A percentile compares a stretch with the other conserved stretches of the same genome.
Conservation (phyloP, 2,797 vertebrate species). For the Orestias chungarensis region DNA sequence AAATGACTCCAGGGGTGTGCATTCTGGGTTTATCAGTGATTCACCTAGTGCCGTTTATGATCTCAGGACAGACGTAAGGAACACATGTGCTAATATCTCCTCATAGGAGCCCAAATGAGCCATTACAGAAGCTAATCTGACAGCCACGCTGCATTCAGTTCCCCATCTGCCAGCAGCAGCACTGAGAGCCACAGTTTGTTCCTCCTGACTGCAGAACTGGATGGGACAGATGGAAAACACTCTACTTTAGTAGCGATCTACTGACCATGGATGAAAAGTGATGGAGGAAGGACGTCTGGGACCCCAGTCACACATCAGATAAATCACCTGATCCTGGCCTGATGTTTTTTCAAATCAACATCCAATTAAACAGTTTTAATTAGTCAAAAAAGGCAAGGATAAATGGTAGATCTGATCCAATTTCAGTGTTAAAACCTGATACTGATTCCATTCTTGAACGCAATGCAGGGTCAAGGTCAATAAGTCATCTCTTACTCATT, state of each 20-base stretch:
- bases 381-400: conserved; percentile 11
- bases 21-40: conserved; percentile 67
- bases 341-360: conserved; percentile 40
- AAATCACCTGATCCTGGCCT: conserved; percentile 33
- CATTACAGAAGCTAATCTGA: conserved; percentile 81
- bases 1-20: conserved; percentile 63
- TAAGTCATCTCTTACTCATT: background rate
- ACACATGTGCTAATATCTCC: conserved; percentile 83
- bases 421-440: background rate
- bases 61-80: conserved; percentile 78
- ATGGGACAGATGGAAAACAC: conserved; percentile 78
- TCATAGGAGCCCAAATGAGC: conserved; percentile 83
- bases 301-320: conserved; percentile 18
- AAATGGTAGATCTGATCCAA: background rate
- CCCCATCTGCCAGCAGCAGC: conserved; percentile 77
- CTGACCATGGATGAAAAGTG: conserved; percentile 62
- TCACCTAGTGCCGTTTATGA: conserved; percentile 66
- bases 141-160: conserved; percentile 76
- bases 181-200: conserved; percentile 67
- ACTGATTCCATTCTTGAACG: background rate
- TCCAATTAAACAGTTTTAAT: conserved; percentile 28
- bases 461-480: background rate
- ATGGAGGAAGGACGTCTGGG: conserved; percentile 24
- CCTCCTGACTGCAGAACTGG: conserved; percentile 69
- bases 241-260: conserved; percentile 66